phyloP scores from a whole-genome alignment of 2,888 invertebrate species.

The Carterocephalus palaemon region DNA sequence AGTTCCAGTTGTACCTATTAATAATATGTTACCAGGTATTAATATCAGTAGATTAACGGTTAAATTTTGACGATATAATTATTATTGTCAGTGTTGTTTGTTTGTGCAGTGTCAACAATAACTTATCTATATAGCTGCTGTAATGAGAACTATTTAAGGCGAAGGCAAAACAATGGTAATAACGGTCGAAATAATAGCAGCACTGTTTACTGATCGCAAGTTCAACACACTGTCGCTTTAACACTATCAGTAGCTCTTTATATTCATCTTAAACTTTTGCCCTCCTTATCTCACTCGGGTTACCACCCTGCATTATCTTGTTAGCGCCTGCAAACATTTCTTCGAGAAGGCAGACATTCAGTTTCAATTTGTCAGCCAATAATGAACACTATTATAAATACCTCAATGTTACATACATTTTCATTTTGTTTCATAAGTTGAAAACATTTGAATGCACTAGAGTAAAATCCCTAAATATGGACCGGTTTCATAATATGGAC shows the following conservation, averaged over 20 bases:
- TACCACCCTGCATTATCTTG: constrained; percentile 65
- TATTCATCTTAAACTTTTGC: constrained; percentile 68
- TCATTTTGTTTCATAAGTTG: too few species aligned
- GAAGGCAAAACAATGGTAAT: constrained; percentile 37
- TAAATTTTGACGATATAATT: background rate
- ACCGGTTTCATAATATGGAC: too few species aligned
- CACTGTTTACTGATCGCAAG: constrained; percentile 56
- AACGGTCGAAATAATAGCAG: constrained; percentile 37
- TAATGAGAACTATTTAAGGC: constrained; percentile 31
- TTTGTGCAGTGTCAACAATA: constrained; percentile 11
- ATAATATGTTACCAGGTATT: too few species aligned
- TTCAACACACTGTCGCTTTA: constrained; percentile 66
- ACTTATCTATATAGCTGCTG: constrained; percentile 12
- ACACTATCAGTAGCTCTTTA: constrained; percentile 50
- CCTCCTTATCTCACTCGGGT: constrained; percentile 59
- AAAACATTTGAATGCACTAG: too few species aligned
- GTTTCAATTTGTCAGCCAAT: background rate
- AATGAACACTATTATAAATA: constrained; percentile 1
- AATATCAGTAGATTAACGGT: too few species aligned
- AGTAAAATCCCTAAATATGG: too few species aligned
- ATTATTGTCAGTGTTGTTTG: constrained; percentile 9
- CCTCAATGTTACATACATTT: too few species aligned
- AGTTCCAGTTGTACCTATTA: too few species aligned
- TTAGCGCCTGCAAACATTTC: constrained; percentile 54
- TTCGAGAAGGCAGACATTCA: constrained; percentile 28